Evolutionary conservation across 2,797 vertebrate species (phyloP).

Genomic region (Phoeniculus purpureus): DNA sequence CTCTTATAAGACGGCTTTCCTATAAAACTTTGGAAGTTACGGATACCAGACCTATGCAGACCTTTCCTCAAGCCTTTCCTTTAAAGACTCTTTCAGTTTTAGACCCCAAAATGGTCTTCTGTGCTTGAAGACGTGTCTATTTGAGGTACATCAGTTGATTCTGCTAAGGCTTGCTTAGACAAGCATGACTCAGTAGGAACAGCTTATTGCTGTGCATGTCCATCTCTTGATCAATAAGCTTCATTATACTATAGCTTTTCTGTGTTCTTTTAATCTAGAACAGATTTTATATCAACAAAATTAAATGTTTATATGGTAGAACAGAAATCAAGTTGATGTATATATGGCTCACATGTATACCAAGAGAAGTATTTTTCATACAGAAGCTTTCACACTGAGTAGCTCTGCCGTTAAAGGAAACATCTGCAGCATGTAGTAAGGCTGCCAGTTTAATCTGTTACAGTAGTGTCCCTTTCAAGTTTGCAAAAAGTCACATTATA

Average conservation of each 20-base stretch:
- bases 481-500: not conserved
- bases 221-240: not conserved
- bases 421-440: not conserved
- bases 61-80: not conserved
- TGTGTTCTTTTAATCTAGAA: not conserved
- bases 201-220: not conserved
- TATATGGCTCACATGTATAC: not conserved
- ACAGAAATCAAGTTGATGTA: not conserved
- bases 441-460: not conserved
- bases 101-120: not conserved
- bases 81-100: not conserved
- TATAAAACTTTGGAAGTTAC: not conserved
- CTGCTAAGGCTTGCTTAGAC: not conserved
- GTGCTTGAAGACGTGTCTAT: not conserved
- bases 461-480: not conserved
- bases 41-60: fast-evolving
- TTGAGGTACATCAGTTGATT: not conserved
- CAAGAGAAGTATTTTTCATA: not conserved
- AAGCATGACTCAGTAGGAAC: not conserved
- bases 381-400: not conserved
- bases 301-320: not conserved
- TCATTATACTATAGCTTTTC: not conserved
- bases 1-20: not conserved
- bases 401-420: not conserved
- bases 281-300: not conserved